Percentiles rank a stretch among this genome's conserved stretches.
These are phyloP conservation scores for Drosophila eohydei DNA, from an alignment of 2,888 invertebrate species.

Conservation along the genomic window DNA sequence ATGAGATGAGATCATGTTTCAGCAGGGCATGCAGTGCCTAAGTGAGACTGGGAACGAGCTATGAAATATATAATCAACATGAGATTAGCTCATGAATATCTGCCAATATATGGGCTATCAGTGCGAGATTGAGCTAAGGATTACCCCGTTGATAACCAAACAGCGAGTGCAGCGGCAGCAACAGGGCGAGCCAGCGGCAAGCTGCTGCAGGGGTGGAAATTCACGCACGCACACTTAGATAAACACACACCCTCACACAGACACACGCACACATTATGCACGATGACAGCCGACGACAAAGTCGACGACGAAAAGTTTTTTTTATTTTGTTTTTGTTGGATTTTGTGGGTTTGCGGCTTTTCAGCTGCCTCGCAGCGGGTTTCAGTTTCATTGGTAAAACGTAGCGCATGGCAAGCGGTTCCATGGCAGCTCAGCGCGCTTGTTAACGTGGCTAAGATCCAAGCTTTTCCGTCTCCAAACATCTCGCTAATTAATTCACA, in stretches of 20 bases:
- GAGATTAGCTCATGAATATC: conserved; percentile 46
- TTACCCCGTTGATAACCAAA: conserved; percentile 57
- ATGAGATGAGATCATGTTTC: conserved; percentile 67
- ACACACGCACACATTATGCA: neutral
- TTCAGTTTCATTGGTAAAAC: conserved; percentile 74
- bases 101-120: conserved; percentile 42
- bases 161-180: conserved; percentile 37
- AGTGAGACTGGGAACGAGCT: neutral
- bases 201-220: conserved; percentile 50
- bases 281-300: conserved; percentile 39
- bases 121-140: conserved; percentile 50
- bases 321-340: conserved; percentile 27
- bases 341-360: conserved; percentile 59
- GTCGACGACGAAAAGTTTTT: conserved; percentile 24
- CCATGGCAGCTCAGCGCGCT: conserved; percentile 42
- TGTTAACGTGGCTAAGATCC: conserved; percentile 28
- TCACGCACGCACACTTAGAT: conserved; percentile 2
- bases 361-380: conserved; percentile 56
- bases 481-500: conserved; percentile 45
- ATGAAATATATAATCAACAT: conserved; percentile 32
- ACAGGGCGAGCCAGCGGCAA: conserved; percentile 30
- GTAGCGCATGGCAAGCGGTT: conserved; percentile 70
- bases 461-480: conserved; percentile 44
- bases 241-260: conserved; percentile 9
- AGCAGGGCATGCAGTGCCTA: conserved; percentile 3